Evolutionary conservation across 2,113 vertebrate genomes (phyloP), one percentile per base, ranked within the genome.

Genomic region (Drymodes brunneopygia): DNA sequence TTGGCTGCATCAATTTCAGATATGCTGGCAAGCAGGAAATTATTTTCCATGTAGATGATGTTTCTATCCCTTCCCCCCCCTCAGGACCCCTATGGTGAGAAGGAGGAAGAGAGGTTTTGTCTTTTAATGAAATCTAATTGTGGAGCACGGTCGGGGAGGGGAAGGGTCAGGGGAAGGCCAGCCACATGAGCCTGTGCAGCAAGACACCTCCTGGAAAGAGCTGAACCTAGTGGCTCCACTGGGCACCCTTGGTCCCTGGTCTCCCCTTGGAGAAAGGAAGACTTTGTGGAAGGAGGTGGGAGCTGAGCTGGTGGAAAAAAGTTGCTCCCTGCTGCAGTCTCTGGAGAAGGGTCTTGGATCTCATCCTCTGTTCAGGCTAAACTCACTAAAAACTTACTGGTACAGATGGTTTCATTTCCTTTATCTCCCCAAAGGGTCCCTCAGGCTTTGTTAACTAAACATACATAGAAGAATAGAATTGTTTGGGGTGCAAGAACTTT

Each of bases 1-100:
- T 88, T 89, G 95, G 94, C 94, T 94, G 79, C 95, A 97, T 97
- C 95, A 97, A 85, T 97, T 97, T 96, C 81, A 98, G 95, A 96
- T 89, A 95, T 1, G 8, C 85, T 97, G 91, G 84, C 96, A 97
- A 97, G 97, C 35, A 95, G 97, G 96, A 97, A 97, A 97, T 97
- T 95, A 96, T 97, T 96, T 97, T 96, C 95, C 90, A 95, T 96
- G 95, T 95, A 73, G 95, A 94, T 91, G 91, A 90, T 96, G 93
- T 97, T 94, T 95, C 88, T 97, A 86, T 93, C 87, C 95, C 90
- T 96, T 78, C 71, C 82, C 92, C 78, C 80, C 72, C 69, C 67
- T 11, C 13, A 51, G 72, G 56, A 97, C 88, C 78, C 71, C 83
- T 84, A 79, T 0, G 8, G 96, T 91, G 83, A 91, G 82, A 89